Evolutionary conservation across 2,888 invertebrate genomes (phyloP), one percentile per base, ranked within the genome.

Genomic region (Caradrina clavipalpis): DNA sequence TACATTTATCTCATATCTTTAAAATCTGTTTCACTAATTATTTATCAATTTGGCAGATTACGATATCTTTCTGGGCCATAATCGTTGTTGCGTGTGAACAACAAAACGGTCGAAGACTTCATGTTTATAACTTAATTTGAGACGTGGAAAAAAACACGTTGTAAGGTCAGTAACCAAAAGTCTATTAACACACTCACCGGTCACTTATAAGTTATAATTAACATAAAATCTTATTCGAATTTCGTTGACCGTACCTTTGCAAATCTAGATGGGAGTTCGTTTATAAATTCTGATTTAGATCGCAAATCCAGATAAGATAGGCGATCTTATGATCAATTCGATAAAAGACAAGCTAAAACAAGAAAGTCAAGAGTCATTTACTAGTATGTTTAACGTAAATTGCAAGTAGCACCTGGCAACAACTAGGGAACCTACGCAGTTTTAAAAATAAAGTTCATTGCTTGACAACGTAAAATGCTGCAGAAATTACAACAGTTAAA

Each of bases 11-110:
- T 45, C 39, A 15, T 57, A 73, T 54, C 80, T 61, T 61, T 53
- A 50, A 60, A 74, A 73, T 79, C 72, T 76, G 31, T 42, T 54
- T 47, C 17, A 22, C 22, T 21, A 31, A 19, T 22, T 21, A 19
- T 31, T 31, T 22, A 69, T 76, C 53, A 58, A 53, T 17, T 69
- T 54, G 49, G 22, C 49, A 54, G 72, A 77, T 59, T 54, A 50
- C 7, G 21, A 56, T 80, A 76, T 53, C 10, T 69, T 68, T 59
- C 59, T 59, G 39, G 21, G 42, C 13, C 35, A 62, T 68, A 49
- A 59, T 57, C 53, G 22, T 49, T 45, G 26, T 31, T 39, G 26
- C 10, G 31, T 19, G 69, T 45, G 76, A 11, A 69, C 39, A 67
- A 75, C 17, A 69, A 57, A 39, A 53, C 26, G 47, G 53, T 31